Percentiles rank a stretch among this genome's conserved stretches.
These are phyloP conservation scores for Paramuricea clavata DNA, from an alignment of 92 coral and sea anemone genomes.

Conservation along the genomic window DNA sequence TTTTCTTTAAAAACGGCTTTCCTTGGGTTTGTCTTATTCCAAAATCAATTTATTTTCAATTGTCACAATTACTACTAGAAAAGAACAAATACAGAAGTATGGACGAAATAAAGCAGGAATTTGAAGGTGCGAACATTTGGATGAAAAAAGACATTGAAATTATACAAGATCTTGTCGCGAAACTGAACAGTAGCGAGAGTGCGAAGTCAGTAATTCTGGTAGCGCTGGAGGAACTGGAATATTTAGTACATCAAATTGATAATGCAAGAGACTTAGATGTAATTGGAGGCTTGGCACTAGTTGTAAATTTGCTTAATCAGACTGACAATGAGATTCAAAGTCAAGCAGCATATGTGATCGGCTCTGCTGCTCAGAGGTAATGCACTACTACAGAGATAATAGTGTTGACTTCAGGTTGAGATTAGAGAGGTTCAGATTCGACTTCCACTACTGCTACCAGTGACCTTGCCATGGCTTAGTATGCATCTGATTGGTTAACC, in stretches of 20 bases:
- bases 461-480: too few species aligned
- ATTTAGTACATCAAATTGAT: slow-evolving; percentile 93
- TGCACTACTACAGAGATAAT: too few species aligned
- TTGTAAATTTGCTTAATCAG: slow-evolving; percentile 80
- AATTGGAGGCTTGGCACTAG: slow-evolving; percentile 84
- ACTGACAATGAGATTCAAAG: slow-evolving; percentile 72
- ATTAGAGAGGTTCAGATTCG: too few species aligned
- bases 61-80: slow-evolving; percentile 42
- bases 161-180: slow-evolving; percentile 74
- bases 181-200: slow-evolving; percentile 71
- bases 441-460: too few species aligned
- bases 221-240: slow-evolving; percentile 91
- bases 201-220: slow-evolving; percentile 69
- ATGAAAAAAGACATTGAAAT: slow-evolving; percentile 89
- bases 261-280: slow-evolving; percentile 90
- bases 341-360: slow-evolving; percentile 85
- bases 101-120: slow-evolving; percentile 90
- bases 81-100: slow-evolving; percentile 77
- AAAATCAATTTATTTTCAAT: neutral
- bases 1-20: too few species aligned
- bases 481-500: too few species aligned
- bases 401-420: too few species aligned
- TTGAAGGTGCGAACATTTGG: slow-evolving; percentile 85
- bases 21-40: too few species aligned
- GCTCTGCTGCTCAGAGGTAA: slow-evolving; percentile 98